These are phyloP conservation scores for Chrysodeixis includens DNA, from an alignment of 2,888 invertebrate species.

Conservation along the genomic window DNA sequence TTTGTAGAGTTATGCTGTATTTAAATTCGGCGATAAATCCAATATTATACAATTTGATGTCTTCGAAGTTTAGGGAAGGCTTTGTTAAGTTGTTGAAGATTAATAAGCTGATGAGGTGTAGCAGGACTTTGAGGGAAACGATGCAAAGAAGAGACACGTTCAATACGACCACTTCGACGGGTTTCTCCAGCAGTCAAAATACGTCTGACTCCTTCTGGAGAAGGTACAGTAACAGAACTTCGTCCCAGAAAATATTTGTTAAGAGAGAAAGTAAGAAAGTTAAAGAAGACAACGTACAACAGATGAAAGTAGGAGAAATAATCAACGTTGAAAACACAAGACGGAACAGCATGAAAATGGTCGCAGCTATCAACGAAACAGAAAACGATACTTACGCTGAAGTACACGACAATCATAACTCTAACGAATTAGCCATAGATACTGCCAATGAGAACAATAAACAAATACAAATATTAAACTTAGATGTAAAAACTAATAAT, in stretches of 20 bases:
- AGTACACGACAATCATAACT: conserved; percentile 67
- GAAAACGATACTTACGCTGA: conserved; percentile 71
- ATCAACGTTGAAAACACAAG: conserved; percentile 84
- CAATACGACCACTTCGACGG: conserved; percentile 90
- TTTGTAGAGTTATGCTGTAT: conserved; percentile 96
- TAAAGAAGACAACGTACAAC: conserved; percentile 75
- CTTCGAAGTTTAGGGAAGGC: conserved; percentile 96
- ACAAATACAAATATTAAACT: conserved; percentile 87
- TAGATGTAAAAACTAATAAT: conserved; percentile 86
- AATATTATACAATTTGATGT: conserved; percentile 97
- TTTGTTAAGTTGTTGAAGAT: conserved; percentile 91
- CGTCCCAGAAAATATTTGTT: conserved; percentile 79
- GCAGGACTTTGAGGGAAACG: conserved; percentile 82
- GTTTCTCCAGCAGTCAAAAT: conserved; percentile 89
- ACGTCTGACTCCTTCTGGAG: conserved; percentile 91
- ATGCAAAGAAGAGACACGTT: conserved; percentile 91
- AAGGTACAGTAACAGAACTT: conserved; percentile 88
- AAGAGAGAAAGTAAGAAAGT: conserved; percentile 80
- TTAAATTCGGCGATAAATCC: conserved; percentile 97
- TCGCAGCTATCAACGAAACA: conserved; percentile 80
- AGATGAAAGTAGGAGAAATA: conserved; percentile 83
- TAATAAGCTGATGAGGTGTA: conserved; percentile 83
- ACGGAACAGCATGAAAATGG: conserved; percentile 85
- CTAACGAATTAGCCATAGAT: conserved; percentile 62
- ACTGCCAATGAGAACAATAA: conserved; percentile 83